These are phyloP conservation scores for Notarius quadriscutis DNA, from an alignment of 2,113 vertebrate genomes.

Conservation along the genomic window DNA sequence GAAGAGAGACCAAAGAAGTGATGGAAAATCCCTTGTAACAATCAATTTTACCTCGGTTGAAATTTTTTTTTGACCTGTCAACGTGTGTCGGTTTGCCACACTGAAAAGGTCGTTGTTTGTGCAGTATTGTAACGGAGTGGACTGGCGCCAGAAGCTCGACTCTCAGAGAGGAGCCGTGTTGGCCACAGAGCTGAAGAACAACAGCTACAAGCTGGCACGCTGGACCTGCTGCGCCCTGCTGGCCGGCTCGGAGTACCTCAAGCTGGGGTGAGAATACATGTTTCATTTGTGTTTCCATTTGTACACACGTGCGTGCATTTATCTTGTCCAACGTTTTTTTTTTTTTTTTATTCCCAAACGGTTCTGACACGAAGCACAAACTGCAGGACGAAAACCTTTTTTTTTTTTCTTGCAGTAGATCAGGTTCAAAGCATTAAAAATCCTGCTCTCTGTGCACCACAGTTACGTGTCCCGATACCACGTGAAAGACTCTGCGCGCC, in stretches of 20 bases:
- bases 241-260: constrained; percentile 95
- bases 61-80: not conserved
- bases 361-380: not conserved
- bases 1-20: too few species aligned
- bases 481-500: constrained; percentile 91
- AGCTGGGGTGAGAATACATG: constrained; percentile 82
- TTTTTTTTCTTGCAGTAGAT: not conserved
- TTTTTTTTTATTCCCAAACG: not conserved
- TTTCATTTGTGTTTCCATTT: not conserved
- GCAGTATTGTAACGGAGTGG: constrained; percentile 95
- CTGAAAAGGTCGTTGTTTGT: not conserved
- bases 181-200: constrained; percentile 98
- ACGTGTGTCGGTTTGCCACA: not conserved
- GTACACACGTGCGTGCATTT: not conserved
- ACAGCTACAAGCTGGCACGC: constrained; percentile 97
- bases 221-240: constrained; percentile 97
- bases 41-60: too few species aligned
- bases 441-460: not conserved
- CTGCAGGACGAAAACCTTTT: not conserved
- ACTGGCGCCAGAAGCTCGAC: constrained; percentile 99
- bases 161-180: constrained; percentile 96
- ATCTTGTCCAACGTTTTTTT: not conserved
- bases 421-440: not conserved
- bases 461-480: constrained; percentile 98
- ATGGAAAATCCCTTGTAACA: too few species aligned